Conservation (phyloP, 1,140 invertebrate genomes). For the Scaptomyza graminum region DNA sequence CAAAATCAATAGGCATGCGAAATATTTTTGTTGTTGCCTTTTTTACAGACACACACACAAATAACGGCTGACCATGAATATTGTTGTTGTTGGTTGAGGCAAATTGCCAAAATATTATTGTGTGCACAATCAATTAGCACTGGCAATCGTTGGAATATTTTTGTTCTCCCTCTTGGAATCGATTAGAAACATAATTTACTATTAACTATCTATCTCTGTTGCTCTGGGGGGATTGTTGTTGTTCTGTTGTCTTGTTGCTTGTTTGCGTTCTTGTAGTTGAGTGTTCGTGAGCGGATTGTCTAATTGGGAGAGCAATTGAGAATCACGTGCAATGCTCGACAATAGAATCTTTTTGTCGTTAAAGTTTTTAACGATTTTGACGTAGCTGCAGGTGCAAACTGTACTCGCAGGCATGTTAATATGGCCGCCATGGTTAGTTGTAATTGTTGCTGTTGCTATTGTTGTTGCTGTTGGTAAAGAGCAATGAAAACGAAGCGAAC, state of each 20-base stretch:
- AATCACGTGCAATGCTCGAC: constrained; percentile 75
- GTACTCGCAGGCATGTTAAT: constrained; percentile 74
- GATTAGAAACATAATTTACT: background rate
- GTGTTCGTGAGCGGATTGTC: constrained; percentile 70
- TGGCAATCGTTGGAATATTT: constrained; percentile 52
- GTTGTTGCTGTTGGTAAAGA: constrained; percentile 44
- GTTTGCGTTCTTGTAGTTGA: constrained; percentile 59
- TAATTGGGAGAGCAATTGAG: constrained; percentile 69
- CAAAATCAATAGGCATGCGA: constrained; percentile 70
- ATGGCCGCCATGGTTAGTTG: constrained; percentile 68
- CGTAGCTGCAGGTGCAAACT: constrained; percentile 77
- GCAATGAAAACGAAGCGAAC: constrained; percentile 77
- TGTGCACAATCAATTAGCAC: constrained; percentile 66
- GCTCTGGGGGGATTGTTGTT: background rate
- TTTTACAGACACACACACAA: background rate
- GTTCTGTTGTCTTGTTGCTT: constrained; percentile 28
- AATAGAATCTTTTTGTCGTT: constrained; percentile 78
- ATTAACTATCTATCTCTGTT: background rate
- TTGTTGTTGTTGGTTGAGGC: constrained; percentile 34
- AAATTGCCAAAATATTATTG: constrained; percentile 73
- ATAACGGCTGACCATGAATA: constrained; percentile 38
- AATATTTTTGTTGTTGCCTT: constrained; percentile 48
- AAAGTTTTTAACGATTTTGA: constrained; percentile 65
- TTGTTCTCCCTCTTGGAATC: constrained; percentile 4
- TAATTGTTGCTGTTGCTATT: constrained; percentile 39